Conservation (phyloP, 2,797 vertebrate species). For the Sarcoramphus papa region DNA sequence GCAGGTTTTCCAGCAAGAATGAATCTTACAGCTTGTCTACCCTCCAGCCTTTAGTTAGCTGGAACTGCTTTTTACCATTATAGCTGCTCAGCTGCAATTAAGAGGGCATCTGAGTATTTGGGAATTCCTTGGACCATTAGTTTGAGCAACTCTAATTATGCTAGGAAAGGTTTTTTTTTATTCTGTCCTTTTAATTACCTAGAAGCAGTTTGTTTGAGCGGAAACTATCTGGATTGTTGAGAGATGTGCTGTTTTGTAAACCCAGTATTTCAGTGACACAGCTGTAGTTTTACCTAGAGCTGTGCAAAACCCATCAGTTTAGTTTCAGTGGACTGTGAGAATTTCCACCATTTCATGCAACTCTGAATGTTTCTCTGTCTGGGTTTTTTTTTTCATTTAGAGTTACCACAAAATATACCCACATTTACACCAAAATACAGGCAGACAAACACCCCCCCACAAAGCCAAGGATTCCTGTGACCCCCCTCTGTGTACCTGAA, state of each 20-base stretch:
- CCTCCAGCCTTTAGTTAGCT: slow-evolving; percentile 65
- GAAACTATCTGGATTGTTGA: slow-evolving; percentile 21
- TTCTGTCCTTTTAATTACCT: slow-evolving; percentile 69
- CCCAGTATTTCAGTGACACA: neutral
- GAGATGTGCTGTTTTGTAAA: slow-evolving; percentile 4
- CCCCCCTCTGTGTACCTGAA: neutral
- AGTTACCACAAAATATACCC: neutral
- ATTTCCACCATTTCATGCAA: neutral
- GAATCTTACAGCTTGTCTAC: slow-evolving; percentile 66
- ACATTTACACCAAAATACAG: neutral
- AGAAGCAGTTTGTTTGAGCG: slow-evolving; percentile 53
- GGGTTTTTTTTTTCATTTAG: neutral
- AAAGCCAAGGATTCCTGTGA: neutral
- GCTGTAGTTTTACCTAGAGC: neutral
- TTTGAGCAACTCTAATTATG: slow-evolving; percentile 59
- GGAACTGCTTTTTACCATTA: slow-evolving; percentile 63
- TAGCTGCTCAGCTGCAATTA: slow-evolving; percentile 69
- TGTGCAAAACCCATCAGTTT: neutral
- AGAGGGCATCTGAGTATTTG: slow-evolving; percentile 70
- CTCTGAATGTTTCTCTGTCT: neutral
- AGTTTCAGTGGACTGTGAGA: neutral
- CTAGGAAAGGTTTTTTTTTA: neutral
- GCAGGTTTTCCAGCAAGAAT: slow-evolving; percentile 67
- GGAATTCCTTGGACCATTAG: slow-evolving; percentile 71
- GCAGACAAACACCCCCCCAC: neutral